These are phyloP conservation scores for Tenthredo scrophulariae DNA, from an alignment of 2,888 invertebrate species.

Conservation along the genomic window DNA sequence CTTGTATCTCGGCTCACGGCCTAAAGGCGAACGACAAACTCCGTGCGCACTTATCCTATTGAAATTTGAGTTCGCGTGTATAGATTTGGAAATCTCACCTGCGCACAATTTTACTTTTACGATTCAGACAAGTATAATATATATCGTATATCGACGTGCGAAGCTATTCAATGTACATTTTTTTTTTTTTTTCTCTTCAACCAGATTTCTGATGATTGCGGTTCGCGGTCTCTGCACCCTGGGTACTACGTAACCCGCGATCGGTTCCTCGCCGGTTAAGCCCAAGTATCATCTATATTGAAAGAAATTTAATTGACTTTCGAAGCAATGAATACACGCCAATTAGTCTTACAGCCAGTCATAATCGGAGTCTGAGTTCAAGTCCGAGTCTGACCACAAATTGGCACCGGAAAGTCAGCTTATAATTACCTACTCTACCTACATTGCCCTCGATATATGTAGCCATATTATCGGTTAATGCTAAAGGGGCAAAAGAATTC, in stretches of 20 bases:
- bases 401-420: background rate
- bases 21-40: slow-evolving; percentile 23
- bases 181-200: background rate
- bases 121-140: background rate
- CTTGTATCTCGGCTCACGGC: background rate
- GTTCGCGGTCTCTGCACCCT: background rate
- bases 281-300: background rate
- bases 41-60: background rate
- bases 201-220: slow-evolving; percentile 11
- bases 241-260: background rate
- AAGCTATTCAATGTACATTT: background rate
- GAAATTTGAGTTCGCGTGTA: slow-evolving; percentile 8
- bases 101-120: background rate
- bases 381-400: slow-evolving; percentile 29
- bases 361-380: background rate
- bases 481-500: too few species aligned
- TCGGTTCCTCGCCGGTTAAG: background rate
- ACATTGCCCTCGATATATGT: too few species aligned
- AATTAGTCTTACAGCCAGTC: background rate
- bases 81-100: background rate
- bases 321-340: slow-evolving; percentile 1
- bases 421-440: too few species aligned
- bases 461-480: too few species aligned
- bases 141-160: background rate
- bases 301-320: background rate